phyloP scores from a whole-genome alignment of 2,888 invertebrate species.

The Empis livida region DNA sequence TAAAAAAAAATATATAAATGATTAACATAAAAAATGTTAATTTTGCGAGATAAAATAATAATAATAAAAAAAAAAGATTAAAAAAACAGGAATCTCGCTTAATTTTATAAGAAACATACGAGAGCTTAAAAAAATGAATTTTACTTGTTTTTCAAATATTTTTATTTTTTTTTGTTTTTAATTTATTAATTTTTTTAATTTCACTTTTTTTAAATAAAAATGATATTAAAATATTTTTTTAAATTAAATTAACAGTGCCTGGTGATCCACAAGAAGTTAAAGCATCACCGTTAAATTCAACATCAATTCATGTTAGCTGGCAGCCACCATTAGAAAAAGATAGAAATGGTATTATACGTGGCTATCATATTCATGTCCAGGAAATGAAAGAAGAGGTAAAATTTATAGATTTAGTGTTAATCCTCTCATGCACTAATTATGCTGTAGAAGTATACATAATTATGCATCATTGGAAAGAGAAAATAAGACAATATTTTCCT shows the following conservation, averaged over 20 bases:
- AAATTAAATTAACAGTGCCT: constrained; percentile 64
- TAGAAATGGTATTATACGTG: constrained; percentile 88
- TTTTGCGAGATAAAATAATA: neutral
- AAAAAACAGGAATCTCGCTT: no score
- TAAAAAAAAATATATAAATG: no score
- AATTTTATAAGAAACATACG: neutral
- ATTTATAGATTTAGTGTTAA: no score
- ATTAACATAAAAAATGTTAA: no score
- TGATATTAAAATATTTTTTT: constrained; percentile 13
- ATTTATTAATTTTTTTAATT: constrained; percentile 4
- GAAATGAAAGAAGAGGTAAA: constrained; percentile 73
- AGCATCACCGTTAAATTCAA: constrained; percentile 82
- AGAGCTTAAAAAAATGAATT: neutral
- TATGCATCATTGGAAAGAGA: no score
- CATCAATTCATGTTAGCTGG: constrained; percentile 92
- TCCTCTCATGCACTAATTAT: no score
- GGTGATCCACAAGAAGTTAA: constrained; percentile 92
- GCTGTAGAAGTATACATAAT: no score
- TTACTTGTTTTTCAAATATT: constrained; percentile 1
- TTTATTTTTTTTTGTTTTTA: constrained; percentile 4
- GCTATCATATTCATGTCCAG: constrained; percentile 93
- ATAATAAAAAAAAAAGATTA: neutral
- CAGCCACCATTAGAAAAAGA: constrained; percentile 83
- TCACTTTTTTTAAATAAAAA: constrained; percentile 12
- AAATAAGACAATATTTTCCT: no score